Conservation (phyloP, 2,797 vertebrate species). For the Tragelaphus oryx region DNA sequence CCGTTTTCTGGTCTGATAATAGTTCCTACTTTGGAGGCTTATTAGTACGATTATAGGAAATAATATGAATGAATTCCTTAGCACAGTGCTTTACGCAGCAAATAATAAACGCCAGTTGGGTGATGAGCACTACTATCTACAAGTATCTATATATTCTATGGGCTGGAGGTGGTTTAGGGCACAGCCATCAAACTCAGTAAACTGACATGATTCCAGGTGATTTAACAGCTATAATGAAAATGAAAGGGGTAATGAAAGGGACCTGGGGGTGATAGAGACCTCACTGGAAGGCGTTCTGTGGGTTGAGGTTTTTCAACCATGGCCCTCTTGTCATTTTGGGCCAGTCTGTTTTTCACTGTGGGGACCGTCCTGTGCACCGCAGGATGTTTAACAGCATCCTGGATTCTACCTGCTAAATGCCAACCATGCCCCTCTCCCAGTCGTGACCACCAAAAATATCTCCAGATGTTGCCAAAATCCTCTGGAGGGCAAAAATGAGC, state of each 20-base stretch:
- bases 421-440: too few species aligned
- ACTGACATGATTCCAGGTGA: not conserved
- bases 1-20: too few species aligned
- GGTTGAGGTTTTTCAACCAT: not conserved
- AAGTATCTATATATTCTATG: not conserved
- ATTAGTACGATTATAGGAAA: not conserved
- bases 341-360: not conserved
- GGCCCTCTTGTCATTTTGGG: not conserved
- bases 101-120: not conserved
- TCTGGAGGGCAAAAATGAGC: not conserved
- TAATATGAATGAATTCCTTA: not conserved
- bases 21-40: not conserved
- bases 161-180: not conserved
- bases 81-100: not conserved
- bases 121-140: not conserved
- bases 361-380: not conserved
- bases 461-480: not conserved
- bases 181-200: not conserved
- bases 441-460: not conserved
- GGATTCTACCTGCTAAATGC: not conserved
- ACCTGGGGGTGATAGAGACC: not conserved
- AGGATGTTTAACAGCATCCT: not conserved
- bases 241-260: not conserved
- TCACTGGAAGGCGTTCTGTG: not conserved
- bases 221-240: not conserved